Percentiles rank a stretch among this genome's conserved stretches.
phyloP scores from a whole-genome alignment of 2,797 vertebrate species.

The Holocentrus rufus region DNA sequence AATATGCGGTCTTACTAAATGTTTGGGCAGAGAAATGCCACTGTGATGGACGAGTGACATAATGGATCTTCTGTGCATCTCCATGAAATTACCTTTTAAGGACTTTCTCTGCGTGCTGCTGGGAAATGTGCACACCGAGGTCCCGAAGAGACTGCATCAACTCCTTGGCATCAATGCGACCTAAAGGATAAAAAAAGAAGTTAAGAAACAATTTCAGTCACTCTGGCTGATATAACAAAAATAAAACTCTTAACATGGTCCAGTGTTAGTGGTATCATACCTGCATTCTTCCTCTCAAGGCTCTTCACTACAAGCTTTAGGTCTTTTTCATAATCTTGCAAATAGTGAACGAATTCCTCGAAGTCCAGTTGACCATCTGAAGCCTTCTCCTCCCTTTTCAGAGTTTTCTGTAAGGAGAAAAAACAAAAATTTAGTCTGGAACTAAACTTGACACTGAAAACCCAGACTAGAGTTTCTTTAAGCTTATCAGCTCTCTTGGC shows the following conservation, averaged over 20 bases:
- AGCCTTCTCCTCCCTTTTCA: conserved; percentile 84
- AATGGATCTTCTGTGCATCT: too few relatives aligned
- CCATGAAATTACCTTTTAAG: conserved; percentile 86
- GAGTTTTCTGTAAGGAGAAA: conserved; percentile 84
- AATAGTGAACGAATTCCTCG: conserved; percentile 96
- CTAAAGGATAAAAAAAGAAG: conserved; percentile 66
- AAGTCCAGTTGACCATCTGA: conserved; percentile 92
- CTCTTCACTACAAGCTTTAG: conserved; percentile 94
- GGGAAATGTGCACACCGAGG: conserved; percentile 93
- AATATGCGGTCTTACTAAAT: background rate
- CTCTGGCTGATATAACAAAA: too few relatives aligned
- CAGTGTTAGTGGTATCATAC: conserved; percentile 68
- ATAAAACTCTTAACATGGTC: rapidly evolving
- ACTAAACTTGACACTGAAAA: too few relatives aligned
- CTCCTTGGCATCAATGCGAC: conserved; percentile 87
- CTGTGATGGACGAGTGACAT: too few relatives aligned
- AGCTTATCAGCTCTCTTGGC: too few relatives aligned
- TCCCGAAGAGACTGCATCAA: conserved; percentile 93
- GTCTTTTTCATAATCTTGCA: conserved; percentile 96
- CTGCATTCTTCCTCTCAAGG: conserved; percentile 90
- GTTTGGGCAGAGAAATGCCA: background rate
- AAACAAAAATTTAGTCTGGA: rapidly evolving
- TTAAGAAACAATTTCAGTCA: background rate
- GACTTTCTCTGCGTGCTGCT: conserved; percentile 91
- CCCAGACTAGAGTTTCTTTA: background rate